These are phyloP conservation scores for Cydia splendana DNA, from an alignment of 1,140 invertebrate species.

Conservation along the genomic window DNA sequence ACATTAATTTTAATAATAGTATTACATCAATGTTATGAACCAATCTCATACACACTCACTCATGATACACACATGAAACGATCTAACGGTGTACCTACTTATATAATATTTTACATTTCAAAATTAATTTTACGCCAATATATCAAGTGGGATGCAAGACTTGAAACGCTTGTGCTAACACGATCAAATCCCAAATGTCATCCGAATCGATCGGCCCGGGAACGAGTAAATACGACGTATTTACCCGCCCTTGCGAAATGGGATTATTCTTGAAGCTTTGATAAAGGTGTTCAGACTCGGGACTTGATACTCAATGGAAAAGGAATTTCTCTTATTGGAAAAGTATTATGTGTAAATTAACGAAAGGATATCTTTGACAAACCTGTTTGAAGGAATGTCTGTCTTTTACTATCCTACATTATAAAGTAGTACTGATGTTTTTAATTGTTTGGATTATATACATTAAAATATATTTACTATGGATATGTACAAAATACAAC, in stretches of 20 bases:
- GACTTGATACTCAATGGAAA: conserved; percentile 26
- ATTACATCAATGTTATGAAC: too few relatives aligned
- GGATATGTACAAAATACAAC: too few relatives aligned
- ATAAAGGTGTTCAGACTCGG: conserved; percentile 32
- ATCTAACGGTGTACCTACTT: too few relatives aligned
- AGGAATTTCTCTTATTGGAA: conserved; percentile 29
- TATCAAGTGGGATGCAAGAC: neutral
- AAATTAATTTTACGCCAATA: neutral
- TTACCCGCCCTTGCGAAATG: conserved; percentile 27
- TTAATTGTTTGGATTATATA: too few relatives aligned
- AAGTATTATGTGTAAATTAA: conserved; percentile 32
- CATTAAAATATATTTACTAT: too few relatives aligned
- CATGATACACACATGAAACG: too few relatives aligned
- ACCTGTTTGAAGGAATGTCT: neutral
- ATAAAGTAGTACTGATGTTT: too few relatives aligned
- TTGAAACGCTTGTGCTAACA: conserved; percentile 21
- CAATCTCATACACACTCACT: too few relatives aligned
- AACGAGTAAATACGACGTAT: conserved; percentile 30
- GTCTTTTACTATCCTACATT: too few relatives aligned
- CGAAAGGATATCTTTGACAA: conserved; percentile 19
- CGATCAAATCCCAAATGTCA: conserved; percentile 32
- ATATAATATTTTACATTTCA: neutral
- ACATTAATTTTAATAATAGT: too few relatives aligned
- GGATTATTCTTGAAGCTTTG: conserved; percentile 25
- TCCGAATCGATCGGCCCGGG: conserved; percentile 23